A percentile compares a stretch with the other conserved stretches of the same genome.
phyloP scores from a whole-genome alignment of 2,888 invertebrate genomes.

The Brassicogethes aeneus region DNA sequence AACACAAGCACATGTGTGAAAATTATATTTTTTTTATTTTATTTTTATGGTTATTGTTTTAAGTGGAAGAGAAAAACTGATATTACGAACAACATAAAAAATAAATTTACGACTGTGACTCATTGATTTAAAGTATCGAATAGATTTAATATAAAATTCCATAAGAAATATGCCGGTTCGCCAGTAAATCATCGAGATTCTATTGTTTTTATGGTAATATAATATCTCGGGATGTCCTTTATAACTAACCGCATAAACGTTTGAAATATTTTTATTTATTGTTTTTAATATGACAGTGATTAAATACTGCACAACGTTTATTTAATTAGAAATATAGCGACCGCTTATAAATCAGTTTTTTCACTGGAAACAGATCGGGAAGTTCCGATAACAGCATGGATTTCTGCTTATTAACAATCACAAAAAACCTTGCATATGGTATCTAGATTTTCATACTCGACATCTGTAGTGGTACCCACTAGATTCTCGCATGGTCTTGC shows the following conservation, averaged over 20 bases:
- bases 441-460: too few relatives aligned
- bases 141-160: neutral
- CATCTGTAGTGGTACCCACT: too few relatives aligned
- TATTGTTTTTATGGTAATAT: slow-evolving; percentile 34
- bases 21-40: neutral
- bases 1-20: neutral
- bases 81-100: too few relatives aligned
- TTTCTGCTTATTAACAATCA: too few relatives aligned
- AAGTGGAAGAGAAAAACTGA: neutral
- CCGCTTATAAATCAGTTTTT: slow-evolving; percentile 26
- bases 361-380: too few relatives aligned
- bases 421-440: too few relatives aligned
- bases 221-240: slow-evolving; percentile 17
- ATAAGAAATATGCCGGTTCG: slow-evolving; percentile 22
- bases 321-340: slow-evolving; percentile 29
- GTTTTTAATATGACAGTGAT: slow-evolving; percentile 32
- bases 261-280: slow-evolving; percentile 29
- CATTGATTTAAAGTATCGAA: too few relatives aligned
- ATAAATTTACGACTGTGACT: too few relatives aligned
- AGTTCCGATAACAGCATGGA: too few relatives aligned
- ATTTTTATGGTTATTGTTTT: neutral
- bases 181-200: slow-evolving; percentile 24
- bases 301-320: slow-evolving; percentile 26
- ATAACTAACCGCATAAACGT: slow-evolving; percentile 22
- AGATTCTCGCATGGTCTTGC: too few relatives aligned